A percentile compares a stretch with the other conserved stretches of the same genome.
These are phyloP conservation scores for Rallus crepitans DNA, from an alignment of 2,797 vertebrate genomes.

Conservation along the genomic window DNA sequence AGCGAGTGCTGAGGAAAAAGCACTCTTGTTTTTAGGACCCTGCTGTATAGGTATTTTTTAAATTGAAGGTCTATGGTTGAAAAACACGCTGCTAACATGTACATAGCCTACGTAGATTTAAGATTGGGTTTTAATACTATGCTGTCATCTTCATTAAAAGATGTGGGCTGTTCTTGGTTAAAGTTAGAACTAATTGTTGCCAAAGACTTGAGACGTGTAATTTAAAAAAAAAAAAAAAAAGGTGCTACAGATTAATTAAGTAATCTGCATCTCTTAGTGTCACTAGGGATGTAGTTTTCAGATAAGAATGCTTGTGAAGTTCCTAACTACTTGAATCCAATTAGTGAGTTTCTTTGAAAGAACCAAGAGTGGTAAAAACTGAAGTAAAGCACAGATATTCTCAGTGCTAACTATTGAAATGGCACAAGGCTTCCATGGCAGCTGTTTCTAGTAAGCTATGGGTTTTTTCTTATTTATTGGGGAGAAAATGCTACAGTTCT, in stretches of 20 bases:
- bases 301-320: neutral
- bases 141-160: constrained; percentile 20
- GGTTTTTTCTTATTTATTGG: neutral
- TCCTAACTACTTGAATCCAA: neutral
- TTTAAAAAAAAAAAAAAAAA: neutral
- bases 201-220: constrained; percentile 29
- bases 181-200: constrained; percentile 29
- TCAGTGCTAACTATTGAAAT: neutral
- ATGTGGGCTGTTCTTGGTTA: neutral
- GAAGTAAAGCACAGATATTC: neutral
- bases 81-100: neutral
- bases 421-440: neutral
- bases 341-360: neutral
- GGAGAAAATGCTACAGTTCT: neutral
- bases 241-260: constrained; percentile 24
- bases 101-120: neutral
- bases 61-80: neutral
- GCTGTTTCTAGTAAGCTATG: neutral
- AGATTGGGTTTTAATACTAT: constrained; percentile 57
- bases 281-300: neutral
- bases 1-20: neutral
- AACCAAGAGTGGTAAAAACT: neutral
- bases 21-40: neutral
- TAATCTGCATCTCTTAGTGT: neutral
- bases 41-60: neutral